Conservation (phyloP, 2,888 invertebrate species). For the Elmis aenea region DNA sequence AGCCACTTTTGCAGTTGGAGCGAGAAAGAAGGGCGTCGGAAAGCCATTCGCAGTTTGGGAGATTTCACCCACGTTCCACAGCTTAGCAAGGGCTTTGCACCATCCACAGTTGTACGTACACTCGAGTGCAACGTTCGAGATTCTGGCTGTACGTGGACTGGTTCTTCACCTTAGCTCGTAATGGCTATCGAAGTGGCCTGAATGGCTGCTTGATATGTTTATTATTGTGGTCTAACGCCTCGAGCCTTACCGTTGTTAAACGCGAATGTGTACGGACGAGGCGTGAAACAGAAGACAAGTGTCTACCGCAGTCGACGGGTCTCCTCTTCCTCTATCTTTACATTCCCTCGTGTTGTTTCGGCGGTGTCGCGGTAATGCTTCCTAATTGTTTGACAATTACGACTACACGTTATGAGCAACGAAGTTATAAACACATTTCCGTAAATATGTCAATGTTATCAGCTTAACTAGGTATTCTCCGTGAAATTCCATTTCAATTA, state of each 20-base stretch:
- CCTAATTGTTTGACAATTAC: constrained; percentile 2
- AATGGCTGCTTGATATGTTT: constrained; percentile 33
- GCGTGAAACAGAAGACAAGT: no score
- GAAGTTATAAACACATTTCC: neutral
- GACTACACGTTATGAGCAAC: neutral
- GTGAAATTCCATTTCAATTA: no score
- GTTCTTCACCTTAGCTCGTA: constrained; percentile 29
- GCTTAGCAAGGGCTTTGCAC: constrained; percentile 28
- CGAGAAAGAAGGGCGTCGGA: constrained; percentile 19
- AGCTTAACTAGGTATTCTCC: no score
- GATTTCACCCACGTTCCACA: constrained; percentile 26
- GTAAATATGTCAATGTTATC: neutral
- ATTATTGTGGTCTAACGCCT: constrained; percentile 24
- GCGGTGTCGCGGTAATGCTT: constrained; percentile 2
- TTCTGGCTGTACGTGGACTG: constrained; percentile 14
- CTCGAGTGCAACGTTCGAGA: constrained; percentile 18
- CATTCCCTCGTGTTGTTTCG: no score
- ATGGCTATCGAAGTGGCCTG: constrained; percentile 27
- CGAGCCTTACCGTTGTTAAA: constrained; percentile 17
- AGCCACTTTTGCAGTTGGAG: constrained; percentile 14
- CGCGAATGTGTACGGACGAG: constrained; percentile 12
- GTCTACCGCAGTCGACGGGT: no score
- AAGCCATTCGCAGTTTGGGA: constrained; percentile 26
- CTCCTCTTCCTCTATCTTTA: no score
- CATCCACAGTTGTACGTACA: constrained; percentile 22